phyloP scores from a whole-genome alignment of 2,888 invertebrate genomes.

The Chloroclystis v-ata region DNA sequence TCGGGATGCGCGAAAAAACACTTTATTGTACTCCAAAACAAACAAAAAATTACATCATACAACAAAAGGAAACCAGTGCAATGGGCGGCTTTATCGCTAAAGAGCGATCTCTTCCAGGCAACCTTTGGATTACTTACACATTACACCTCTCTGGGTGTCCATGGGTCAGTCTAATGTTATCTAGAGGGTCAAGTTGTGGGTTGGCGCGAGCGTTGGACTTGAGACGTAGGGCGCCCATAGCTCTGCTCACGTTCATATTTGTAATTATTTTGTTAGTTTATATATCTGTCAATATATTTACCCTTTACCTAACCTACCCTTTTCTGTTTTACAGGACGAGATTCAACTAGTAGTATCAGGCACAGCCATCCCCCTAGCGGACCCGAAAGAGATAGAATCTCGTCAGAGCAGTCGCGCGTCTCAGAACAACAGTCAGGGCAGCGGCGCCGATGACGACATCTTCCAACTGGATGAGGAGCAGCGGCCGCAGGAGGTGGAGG shows the following conservation, averaged over 20 bases:
- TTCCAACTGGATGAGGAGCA: slow-evolving; percentile 90
- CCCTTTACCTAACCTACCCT: no score
- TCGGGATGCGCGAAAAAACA: slow-evolving; percentile 33
- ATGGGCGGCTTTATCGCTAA: no score
- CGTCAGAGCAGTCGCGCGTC: slow-evolving; percentile 27
- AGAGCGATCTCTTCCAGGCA: no score
- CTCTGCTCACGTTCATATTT: slow-evolving; percentile 89
- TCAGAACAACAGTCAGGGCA: slow-evolving; percentile 35
- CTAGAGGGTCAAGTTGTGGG: slow-evolving; percentile 31
- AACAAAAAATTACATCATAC: no score
- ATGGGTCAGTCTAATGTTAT: slow-evolving; percentile 36
- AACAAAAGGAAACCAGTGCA: no score
- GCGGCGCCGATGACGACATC: slow-evolving; percentile 87
- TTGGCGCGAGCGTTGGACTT: slow-evolving; percentile 80
- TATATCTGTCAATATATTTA: no score
- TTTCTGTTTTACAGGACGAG: slow-evolving; percentile 71
- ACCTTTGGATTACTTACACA: no score
- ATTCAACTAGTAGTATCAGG: slow-evolving; percentile 84
- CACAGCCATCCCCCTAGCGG: slow-evolving; percentile 83
- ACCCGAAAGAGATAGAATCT: slow-evolving; percentile 43
- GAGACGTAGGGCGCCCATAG: slow-evolving; percentile 91
- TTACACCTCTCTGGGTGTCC: no score
- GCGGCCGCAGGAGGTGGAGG: slow-evolving; percentile 36
- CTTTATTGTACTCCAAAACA: no score
- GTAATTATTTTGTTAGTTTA: no score